Evolutionary conservation across 2,113 vertebrate species (phyloP).

Genomic region (Empidonax alnorum): DNA sequence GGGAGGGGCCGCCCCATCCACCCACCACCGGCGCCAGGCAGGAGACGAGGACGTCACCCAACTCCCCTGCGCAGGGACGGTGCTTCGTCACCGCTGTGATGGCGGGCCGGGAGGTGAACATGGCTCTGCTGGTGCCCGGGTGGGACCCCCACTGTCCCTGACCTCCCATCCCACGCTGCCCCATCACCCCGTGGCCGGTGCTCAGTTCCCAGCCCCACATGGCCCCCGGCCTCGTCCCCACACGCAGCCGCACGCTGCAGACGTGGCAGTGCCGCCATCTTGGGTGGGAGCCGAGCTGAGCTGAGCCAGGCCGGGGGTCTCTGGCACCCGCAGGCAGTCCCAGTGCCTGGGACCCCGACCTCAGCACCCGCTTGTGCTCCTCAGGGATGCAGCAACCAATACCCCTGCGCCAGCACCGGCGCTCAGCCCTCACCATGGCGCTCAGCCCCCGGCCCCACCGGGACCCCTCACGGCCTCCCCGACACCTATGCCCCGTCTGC

Average conservation of each 20-base stretch:
- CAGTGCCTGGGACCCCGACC: neutral
- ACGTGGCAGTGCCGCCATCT: constrained; percentile 16
- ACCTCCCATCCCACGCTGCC: fast-evolving
- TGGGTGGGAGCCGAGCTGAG: neutral
- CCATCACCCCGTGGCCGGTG: fast-evolving
- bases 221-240: neutral
- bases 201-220: fast-evolving
- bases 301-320: neutral
- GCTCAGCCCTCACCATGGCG: fast-evolving
- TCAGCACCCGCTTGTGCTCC: neutral
- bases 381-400: neutral
- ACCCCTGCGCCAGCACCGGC: neutral
- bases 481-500: neutral
- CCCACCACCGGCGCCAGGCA: constrained; percentile 35
- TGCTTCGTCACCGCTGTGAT: neutral
- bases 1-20: constrained; percentile 23
- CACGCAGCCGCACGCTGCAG: neutral
- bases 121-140: fast-evolving
- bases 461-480: too few relatives aligned
- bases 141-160: fast-evolving
- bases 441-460: neutral
- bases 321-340: neutral
- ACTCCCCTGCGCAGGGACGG: neutral
- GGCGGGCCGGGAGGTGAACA: neutral
- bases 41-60: constrained; percentile 53